Percentiles rank a stretch among this genome's conserved stretches.
phyloP scores from a whole-genome alignment of 2,797 vertebrate genomes.

The Ceryle rudis region DNA sequence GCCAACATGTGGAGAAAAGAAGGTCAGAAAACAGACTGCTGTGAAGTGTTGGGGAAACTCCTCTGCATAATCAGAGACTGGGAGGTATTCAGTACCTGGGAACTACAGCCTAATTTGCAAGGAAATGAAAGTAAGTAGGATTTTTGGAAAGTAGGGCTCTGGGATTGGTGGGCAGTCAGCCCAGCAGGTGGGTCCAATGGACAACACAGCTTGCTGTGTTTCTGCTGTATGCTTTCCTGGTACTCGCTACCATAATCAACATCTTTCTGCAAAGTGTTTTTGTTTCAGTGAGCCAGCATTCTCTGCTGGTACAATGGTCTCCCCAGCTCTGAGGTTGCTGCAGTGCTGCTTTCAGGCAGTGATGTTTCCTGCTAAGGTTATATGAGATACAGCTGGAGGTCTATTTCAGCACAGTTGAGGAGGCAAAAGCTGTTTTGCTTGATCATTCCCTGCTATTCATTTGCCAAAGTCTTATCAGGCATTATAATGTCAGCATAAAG shows the following conservation, averaged over 20 bases:
- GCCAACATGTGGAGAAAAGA: not conserved
- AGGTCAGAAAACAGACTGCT: not conserved
- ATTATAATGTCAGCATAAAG: not conserved
- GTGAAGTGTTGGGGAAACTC: not conserved
- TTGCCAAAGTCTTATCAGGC: not conserved
- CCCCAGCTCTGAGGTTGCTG: not conserved
- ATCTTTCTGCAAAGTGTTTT: rapidly evolving
- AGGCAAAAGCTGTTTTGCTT: not conserved
- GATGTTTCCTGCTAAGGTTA: not conserved
- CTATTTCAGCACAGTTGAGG: not conserved
- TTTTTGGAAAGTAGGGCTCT: not conserved
- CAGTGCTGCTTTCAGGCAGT: not conserved
- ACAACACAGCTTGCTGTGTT: rapidly evolving
- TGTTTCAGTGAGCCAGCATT: rapidly evolving
- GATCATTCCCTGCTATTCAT: not conserved
- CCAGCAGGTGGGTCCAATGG: not conserved
- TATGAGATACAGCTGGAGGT: not conserved
- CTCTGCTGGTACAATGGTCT: not conserved
- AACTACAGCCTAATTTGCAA: not conserved
- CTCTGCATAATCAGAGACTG: not conserved
- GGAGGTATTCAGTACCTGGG: not conserved
- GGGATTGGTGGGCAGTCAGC: not conserved
- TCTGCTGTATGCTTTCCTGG: rapidly evolving
- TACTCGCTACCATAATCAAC: not conserved
- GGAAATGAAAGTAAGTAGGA: not conserved